Conservation (phyloP, 2,888 invertebrate genomes). For the Meghimatium bilineatum region DNA sequence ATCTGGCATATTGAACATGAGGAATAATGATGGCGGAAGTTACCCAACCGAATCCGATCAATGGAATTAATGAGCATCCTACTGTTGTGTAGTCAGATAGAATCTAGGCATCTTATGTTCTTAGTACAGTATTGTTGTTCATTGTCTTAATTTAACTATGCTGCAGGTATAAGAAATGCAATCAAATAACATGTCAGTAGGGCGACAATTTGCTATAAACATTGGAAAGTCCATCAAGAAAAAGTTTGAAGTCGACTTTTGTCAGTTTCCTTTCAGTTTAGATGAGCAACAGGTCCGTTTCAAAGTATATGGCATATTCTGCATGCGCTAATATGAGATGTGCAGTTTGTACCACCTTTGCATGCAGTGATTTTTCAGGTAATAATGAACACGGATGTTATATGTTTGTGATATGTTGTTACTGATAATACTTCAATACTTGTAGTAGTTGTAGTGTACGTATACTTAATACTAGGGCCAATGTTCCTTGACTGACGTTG, state of each 20-base stretch:
- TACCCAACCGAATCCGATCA: conserved; percentile 2
- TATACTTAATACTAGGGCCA: too few relatives aligned
- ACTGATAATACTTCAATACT: too few relatives aligned
- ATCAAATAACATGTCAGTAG: conserved; percentile 52
- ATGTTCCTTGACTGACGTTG: too few relatives aligned
- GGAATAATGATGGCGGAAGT: conserved; percentile 37
- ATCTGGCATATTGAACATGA: conserved; percentile 29
- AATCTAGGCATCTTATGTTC: not conserved
- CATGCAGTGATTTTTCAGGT: not conserved
- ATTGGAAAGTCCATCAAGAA: conserved; percentile 55
- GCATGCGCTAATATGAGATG: conserved; percentile 18
- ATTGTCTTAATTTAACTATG: not conserved
- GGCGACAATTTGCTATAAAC: conserved; percentile 53
- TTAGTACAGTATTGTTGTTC: not conserved
- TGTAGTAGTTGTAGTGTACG: too few relatives aligned
- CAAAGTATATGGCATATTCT: conserved; percentile 36
- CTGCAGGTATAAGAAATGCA: conserved; percentile 13
- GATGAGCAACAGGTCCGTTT: conserved; percentile 53
- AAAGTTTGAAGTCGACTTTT: conserved; percentile 53
- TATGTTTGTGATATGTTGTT: too few relatives aligned
- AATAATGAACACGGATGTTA: too few relatives aligned
- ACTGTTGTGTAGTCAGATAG: not conserved
- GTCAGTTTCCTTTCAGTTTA: conserved; percentile 48
- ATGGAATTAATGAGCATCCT: conserved; percentile 8
- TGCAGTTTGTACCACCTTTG: conserved; percentile 22